A percentile compares a stretch with the other conserved stretches of the same genome.
These are phyloP conservation scores for Eclectus roratus DNA, from an alignment of 2,113 vertebrate genomes.

Conservation along the genomic window DNA sequence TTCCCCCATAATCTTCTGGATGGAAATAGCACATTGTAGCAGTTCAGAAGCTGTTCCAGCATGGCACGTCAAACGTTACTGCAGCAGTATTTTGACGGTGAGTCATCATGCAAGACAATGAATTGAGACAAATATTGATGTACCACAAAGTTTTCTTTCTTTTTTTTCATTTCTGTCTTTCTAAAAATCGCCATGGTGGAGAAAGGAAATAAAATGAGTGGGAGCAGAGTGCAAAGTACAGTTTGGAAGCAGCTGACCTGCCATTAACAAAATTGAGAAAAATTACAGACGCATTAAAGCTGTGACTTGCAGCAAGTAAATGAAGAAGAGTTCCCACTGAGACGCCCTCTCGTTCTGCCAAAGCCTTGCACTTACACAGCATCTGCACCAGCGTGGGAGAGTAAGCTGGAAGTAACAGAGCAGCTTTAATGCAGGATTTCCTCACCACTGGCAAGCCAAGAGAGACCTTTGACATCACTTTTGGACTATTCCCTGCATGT, in stretches of 20 bases:
- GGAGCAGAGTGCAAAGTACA: background rate
- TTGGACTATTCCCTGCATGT: background rate
- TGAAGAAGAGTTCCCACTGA: background rate
- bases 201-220: background rate
- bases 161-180: too few species aligned
- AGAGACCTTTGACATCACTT: background rate
- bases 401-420: background rate
- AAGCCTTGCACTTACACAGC: background rate
- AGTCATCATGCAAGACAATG: conserved; percentile 31
- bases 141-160: background rate
- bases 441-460: background rate
- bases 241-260: background rate
- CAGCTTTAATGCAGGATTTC: background rate
- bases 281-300: background rate
- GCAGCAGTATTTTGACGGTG: conserved; percentile 40
- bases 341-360: background rate
- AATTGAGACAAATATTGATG: conserved; percentile 29
- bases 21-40: conserved; percentile 14
- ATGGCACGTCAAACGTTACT: conserved; percentile 16
- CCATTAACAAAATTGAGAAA: background rate
- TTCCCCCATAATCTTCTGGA: background rate
- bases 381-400: background rate
- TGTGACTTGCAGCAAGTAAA: background rate
- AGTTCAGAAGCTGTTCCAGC: conserved; percentile 11
- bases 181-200: background rate